Conservation (phyloP, 2,113 vertebrate genomes). For the Halichoerus grypus region DNA sequence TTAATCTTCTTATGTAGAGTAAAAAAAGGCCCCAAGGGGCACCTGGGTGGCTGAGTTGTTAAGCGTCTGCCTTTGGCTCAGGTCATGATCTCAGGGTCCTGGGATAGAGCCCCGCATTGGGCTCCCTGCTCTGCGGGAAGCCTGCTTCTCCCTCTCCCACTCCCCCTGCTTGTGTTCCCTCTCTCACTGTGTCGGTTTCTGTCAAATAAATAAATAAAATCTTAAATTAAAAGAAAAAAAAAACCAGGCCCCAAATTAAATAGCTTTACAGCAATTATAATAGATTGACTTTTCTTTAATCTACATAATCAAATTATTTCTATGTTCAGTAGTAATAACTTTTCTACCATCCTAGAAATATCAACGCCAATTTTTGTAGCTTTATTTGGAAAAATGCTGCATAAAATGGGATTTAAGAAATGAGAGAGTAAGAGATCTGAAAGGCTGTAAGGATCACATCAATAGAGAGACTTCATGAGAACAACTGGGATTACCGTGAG, state of each 20-base stretch:
- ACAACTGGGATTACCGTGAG: background rate
- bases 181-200: no score
- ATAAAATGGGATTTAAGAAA: background rate
- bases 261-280: slow-evolving; percentile 83
- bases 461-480: background rate
- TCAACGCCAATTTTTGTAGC: slow-evolving; percentile 60
- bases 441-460: background rate
- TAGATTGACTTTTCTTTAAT: slow-evolving; percentile 82
- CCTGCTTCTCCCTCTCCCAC: no score
- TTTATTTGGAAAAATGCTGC: slow-evolving; percentile 68
- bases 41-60: no score
- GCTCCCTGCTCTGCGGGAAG: no score
- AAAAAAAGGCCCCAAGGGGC: slow-evolving; percentile 56
- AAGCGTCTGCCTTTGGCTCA: no score
- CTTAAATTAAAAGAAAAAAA: slow-evolving; percentile 40
- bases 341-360: slow-evolving; percentile 72
- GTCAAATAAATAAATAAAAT: no score
- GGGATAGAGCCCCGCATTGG: no score
- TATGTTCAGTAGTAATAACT: slow-evolving; percentile 78
- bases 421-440: background rate
- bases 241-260: slow-evolving; percentile 85
- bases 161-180: no score
- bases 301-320: slow-evolving; percentile 85
- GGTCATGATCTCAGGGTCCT: no score
- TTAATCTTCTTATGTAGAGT: slow-evolving; percentile 77